Percentiles rank a stretch among this genome's conserved stretches.
phyloP scores from a whole-genome alignment of 1,140 invertebrate genomes.

The Adelges cooleyi region DNA sequence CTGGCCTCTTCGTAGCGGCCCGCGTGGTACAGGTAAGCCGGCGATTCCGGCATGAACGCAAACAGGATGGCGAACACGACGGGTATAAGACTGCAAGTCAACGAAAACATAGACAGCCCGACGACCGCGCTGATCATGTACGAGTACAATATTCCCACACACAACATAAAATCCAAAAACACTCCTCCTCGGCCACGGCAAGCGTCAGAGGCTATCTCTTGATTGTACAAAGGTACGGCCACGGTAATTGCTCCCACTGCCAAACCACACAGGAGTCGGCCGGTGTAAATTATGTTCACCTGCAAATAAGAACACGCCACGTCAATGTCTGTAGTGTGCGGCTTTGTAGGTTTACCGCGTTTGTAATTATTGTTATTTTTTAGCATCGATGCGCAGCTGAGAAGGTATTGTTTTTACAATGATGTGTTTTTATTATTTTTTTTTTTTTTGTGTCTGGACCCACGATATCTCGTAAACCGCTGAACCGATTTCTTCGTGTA shows the following conservation, averaged over 20 bases:
- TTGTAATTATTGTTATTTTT: too few relatives aligned
- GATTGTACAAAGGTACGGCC: constrained; percentile 45
- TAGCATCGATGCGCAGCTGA: too few relatives aligned
- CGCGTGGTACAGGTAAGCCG: constrained; percentile 34
- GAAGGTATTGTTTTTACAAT: too few relatives aligned
- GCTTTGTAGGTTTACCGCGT: too few relatives aligned
- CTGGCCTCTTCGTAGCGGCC: constrained; percentile 31
- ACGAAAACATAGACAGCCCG: constrained; percentile 38
- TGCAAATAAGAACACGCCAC: background rate
- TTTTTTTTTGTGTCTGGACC: too few relatives aligned
- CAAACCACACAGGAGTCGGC: constrained; percentile 52
- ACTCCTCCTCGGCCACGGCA: constrained; percentile 48
- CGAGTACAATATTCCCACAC: constrained; percentile 45
- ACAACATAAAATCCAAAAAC: constrained; percentile 45
- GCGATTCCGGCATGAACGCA: constrained; percentile 42
- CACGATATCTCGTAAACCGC: too few relatives aligned
- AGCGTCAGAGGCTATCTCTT: constrained; percentile 40
- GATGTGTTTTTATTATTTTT: too few relatives aligned
- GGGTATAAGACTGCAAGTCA: constrained; percentile 39
- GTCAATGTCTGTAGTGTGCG: too few relatives aligned
- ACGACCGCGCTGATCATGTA: constrained; percentile 43
- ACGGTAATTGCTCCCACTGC: constrained; percentile 51
- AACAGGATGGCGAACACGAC: constrained; percentile 41
- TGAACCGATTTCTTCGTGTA: too few relatives aligned
- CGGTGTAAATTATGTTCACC: constrained; percentile 41